phyloP scores from a whole-genome alignment of 2,888 invertebrate genomes.

The Mechanitis messenoides region DNA sequence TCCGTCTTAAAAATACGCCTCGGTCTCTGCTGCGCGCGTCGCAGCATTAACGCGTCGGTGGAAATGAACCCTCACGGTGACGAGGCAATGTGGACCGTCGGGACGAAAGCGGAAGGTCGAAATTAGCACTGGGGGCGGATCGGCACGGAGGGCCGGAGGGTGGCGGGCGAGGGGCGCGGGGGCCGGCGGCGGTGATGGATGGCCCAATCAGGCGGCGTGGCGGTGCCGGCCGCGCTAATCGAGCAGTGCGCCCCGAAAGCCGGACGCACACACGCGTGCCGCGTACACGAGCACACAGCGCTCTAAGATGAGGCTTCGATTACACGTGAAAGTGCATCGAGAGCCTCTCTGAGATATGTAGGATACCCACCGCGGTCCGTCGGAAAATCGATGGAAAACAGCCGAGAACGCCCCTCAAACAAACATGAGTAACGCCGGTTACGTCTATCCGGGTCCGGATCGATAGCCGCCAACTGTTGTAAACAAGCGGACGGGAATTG shows the following conservation, averaged over 20 bases:
- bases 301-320: slow-evolving; percentile 35
- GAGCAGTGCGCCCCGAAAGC: slow-evolving; percentile 66
- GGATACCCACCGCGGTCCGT: slow-evolving; percentile 31
- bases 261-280: slow-evolving; percentile 56
- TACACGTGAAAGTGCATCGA: slow-evolving; percentile 61
- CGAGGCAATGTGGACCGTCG: slow-evolving; percentile 13
- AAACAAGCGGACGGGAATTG: slow-evolving; percentile 62
- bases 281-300: slow-evolving; percentile 17
- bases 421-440: slow-evolving; percentile 55
- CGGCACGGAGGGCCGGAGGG: slow-evolving; percentile 35
- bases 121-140: slow-evolving; percentile 33
- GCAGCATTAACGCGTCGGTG: slow-evolving; percentile 58
- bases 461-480: slow-evolving; percentile 74
- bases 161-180: slow-evolving; percentile 52
- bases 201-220: slow-evolving; percentile 75
- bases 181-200: slow-evolving; percentile 73
- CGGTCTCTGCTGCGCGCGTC: slow-evolving; percentile 64
- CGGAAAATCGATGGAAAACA: slow-evolving; percentile 68
- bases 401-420: slow-evolving; percentile 47
- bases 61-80: slow-evolving; percentile 26
- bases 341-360: slow-evolving; percentile 50
- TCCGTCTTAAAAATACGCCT: slow-evolving; percentile 74
- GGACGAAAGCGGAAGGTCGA: slow-evolving; percentile 37
- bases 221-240: slow-evolving; percentile 71
- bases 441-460: slow-evolving; percentile 48